A percentile compares a stretch with the other conserved stretches of the same genome.
phyloP scores from a whole-genome alignment of 2,888 invertebrate species.

The Drosophila trichaetosa region DNA sequence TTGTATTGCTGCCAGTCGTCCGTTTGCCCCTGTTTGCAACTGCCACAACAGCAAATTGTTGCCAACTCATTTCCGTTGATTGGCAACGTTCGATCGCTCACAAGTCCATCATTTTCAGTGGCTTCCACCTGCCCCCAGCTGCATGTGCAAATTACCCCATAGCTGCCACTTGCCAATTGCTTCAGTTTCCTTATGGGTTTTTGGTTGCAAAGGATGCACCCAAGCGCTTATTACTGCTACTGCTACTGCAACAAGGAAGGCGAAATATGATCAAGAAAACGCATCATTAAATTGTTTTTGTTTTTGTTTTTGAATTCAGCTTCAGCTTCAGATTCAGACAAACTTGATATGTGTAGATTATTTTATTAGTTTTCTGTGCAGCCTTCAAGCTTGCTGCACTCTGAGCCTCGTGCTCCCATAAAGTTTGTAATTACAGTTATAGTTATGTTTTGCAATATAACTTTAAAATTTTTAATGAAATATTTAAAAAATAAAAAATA shows the following conservation, averaged over 20 bases:
- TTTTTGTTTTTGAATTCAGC: neutral
- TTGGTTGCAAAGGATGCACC: neutral
- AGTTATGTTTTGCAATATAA: neutral
- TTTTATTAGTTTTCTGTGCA: neutral
- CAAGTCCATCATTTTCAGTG: slow-evolving; percentile 19
- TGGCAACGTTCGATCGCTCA: slow-evolving; percentile 34
- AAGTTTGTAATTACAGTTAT: neutral
- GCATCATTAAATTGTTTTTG: neutral
- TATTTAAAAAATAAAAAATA: neutral
- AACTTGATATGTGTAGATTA: neutral
- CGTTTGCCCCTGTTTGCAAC: slow-evolving; percentile 18
- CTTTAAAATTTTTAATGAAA: neutral
- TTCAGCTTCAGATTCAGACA: neutral
- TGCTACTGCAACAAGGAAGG: neutral
- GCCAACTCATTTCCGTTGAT: slow-evolving; percentile 59
- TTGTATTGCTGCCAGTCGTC: slow-evolving; percentile 39
- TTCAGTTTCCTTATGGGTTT: neutral
- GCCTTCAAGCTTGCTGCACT: neutral
- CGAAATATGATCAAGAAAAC: neutral
- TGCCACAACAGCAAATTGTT: slow-evolving; percentile 47
- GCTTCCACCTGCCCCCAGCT: neutral
- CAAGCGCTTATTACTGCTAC: neutral
- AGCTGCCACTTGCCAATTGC: neutral
- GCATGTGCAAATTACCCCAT: neutral
- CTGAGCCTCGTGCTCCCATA: neutral